A percentile compares a stretch with the other conserved stretches of the same genome.
Evolutionary conservation across 2,888 invertebrate genomes (phyloP).

Genomic region (Andrena bucephala): DNA sequence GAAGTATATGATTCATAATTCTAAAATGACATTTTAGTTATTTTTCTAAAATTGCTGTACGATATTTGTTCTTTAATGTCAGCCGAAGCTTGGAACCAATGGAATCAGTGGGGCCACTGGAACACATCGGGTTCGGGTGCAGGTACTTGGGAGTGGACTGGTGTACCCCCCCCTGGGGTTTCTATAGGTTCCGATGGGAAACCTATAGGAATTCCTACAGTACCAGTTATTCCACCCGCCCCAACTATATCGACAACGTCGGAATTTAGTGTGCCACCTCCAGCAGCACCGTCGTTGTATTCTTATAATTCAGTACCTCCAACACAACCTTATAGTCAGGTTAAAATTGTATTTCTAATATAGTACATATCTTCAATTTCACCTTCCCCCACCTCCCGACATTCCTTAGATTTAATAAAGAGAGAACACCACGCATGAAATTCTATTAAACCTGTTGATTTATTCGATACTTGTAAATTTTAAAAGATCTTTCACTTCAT

Average conservation of each 20-base stretch:
- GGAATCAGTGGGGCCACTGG: slow-evolving; percentile 83
- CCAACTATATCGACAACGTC: slow-evolving; percentile 79
- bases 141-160: slow-evolving; percentile 83
- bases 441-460: slow-evolving; percentile 17
- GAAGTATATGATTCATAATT: background rate
- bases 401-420: slow-evolving; percentile 23
- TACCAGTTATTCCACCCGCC: slow-evolving; percentile 80
- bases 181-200: slow-evolving; percentile 81
- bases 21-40: background rate
- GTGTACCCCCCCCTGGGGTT: slow-evolving; percentile 81
- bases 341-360: slow-evolving; percentile 65
- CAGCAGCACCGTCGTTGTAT: slow-evolving; percentile 77
- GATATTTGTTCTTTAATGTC: slow-evolving; percentile 37
- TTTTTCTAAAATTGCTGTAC: slow-evolving; percentile 5
- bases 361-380: slow-evolving; percentile 8
- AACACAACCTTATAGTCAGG: slow-evolving; percentile 80
- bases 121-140: slow-evolving; percentile 77
- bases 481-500: slow-evolving; percentile 12
- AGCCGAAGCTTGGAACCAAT: slow-evolving; percentile 81
- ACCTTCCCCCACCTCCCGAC: background rate
- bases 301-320: slow-evolving; percentile 80
- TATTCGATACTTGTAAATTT: slow-evolving; percentile 20
- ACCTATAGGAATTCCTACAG: slow-evolving; percentile 78
- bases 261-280: slow-evolving; percentile 79
- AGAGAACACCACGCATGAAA: slow-evolving; percentile 5